Evolutionary conservation across 2,113 vertebrate genomes (phyloP).

Genomic region (Actinemys pallida): DNA sequence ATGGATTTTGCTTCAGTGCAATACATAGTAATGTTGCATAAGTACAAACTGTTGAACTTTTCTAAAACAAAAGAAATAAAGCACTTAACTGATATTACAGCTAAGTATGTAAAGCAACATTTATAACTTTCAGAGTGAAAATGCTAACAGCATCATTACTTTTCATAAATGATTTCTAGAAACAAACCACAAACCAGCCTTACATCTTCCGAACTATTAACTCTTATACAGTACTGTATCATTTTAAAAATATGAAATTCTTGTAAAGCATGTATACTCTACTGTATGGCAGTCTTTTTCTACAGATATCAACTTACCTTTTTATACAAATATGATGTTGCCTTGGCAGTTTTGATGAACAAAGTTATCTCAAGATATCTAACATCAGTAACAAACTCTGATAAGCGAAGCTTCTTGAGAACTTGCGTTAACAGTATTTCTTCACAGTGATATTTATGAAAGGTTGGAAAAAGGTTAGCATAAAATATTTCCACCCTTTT

Average conservation of each 20-base stretch:
- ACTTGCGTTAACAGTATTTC: constrained; percentile 90
- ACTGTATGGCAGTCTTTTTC: constrained; percentile 75
- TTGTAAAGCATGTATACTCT: constrained; percentile 79
- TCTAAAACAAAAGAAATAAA: constrained; percentile 88
- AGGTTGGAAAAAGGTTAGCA: constrained; percentile 85
- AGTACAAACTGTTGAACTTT: constrained; percentile 90
- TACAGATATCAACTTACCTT: constrained; percentile 81
- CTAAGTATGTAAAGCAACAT: constrained; percentile 85
- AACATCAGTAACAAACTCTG: constrained; percentile 87
- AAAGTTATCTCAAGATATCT: constrained; percentile 86
- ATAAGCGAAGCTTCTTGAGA: constrained; percentile 85
- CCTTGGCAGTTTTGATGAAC: constrained; percentile 92
- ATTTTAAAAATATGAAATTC: constrained; percentile 70
- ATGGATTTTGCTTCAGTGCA: constrained; percentile 94
- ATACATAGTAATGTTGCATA: constrained; percentile 97
- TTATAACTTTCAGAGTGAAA: constrained; percentile 84
- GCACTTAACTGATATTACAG: constrained; percentile 85
- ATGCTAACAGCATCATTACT: constrained; percentile 79
- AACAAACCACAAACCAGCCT: constrained; percentile 52
- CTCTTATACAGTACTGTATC: constrained; percentile 70
- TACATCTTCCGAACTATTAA: constrained; percentile 65
- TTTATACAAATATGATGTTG: constrained; percentile 87
- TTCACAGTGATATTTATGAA: constrained; percentile 99
- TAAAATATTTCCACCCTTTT: constrained; percentile 85
- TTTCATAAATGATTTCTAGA: constrained; percentile 79